Evolutionary conservation across 2,797 vertebrate species (phyloP).

Genomic region (Calcarius lapponicus): DNA sequence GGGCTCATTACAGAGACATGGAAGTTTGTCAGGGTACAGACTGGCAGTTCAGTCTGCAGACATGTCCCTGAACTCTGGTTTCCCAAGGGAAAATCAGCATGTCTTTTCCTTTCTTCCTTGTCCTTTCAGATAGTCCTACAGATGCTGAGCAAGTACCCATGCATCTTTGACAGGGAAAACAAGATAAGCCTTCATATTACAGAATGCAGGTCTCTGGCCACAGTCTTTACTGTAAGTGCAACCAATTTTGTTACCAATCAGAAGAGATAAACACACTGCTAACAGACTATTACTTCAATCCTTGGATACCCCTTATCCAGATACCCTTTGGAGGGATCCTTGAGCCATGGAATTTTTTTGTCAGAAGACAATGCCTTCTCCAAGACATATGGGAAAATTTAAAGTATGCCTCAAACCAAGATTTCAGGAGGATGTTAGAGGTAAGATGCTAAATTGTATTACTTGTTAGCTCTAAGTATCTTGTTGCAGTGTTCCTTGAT

Average conservation of each 20-base stretch:
- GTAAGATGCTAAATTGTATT: conserved; percentile 9
- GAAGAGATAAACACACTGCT: neutral
- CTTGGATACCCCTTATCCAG: accelerated
- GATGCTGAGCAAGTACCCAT: neutral
- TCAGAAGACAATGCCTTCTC: conserved; percentile 35
- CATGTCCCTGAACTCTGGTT: neutral
- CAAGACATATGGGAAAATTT: conserved; percentile 40
- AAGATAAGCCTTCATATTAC: accelerated
- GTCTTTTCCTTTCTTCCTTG: neutral
- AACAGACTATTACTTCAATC: neutral
- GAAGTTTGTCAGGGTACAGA: neutral
- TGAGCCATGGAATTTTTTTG: accelerated
- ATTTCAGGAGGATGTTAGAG: neutral
- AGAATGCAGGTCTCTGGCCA: accelerated
- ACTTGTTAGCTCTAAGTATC: neutral
- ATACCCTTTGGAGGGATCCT: accelerated
- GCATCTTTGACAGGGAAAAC: neutral
- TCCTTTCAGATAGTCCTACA: neutral
- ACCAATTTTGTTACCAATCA: neutral
- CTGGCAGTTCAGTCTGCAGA: neutral
- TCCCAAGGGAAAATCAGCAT: neutral
- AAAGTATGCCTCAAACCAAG: accelerated
- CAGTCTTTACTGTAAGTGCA: accelerated
- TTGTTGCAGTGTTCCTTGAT: neutral
- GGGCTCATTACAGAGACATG: neutral